phyloP scores from a whole-genome alignment of 2,113 vertebrate genomes.

The Heliornis fulica region DNA sequence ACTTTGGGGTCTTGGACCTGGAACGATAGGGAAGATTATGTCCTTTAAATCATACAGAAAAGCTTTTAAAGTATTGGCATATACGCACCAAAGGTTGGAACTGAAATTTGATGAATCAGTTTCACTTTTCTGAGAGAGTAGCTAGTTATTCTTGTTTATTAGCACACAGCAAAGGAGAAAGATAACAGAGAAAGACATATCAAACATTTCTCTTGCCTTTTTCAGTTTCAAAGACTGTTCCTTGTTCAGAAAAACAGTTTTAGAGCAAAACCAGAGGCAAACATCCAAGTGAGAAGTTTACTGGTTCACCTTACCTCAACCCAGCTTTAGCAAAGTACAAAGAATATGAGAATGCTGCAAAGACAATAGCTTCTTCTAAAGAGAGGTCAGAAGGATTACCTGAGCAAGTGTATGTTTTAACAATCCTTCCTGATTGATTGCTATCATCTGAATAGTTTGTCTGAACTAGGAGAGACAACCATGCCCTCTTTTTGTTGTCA shows the following conservation, averaged over 20 bases:
- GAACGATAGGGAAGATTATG: neutral
- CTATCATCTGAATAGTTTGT: neutral
- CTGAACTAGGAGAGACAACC: neutral
- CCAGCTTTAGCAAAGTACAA: neutral
- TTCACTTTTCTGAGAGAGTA: neutral
- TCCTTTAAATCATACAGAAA: neutral
- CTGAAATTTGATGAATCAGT: neutral
- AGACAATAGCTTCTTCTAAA: neutral
- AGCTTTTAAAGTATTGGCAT: neutral
- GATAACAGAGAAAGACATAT: neutral
- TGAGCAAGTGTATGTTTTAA: neutral
- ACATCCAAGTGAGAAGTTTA: neutral
- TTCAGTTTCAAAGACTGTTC: neutral
- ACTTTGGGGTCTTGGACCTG: neutral
- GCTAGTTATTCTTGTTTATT: neutral
- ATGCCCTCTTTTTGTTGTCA: neutral
- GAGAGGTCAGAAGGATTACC: neutral
- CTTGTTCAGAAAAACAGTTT: neutral
- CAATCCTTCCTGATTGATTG: neutral
- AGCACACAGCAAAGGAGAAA: neutral
- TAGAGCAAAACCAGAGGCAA: neutral
- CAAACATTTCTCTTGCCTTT: neutral
- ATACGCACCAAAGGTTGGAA: neutral
- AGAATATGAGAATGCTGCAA: neutral
- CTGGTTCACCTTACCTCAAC: neutral